Evolutionary conservation across 1,140 invertebrate species (phyloP), one percentile per base, ranked within the genome.

Genomic region (Hestina assimilis): DNA sequence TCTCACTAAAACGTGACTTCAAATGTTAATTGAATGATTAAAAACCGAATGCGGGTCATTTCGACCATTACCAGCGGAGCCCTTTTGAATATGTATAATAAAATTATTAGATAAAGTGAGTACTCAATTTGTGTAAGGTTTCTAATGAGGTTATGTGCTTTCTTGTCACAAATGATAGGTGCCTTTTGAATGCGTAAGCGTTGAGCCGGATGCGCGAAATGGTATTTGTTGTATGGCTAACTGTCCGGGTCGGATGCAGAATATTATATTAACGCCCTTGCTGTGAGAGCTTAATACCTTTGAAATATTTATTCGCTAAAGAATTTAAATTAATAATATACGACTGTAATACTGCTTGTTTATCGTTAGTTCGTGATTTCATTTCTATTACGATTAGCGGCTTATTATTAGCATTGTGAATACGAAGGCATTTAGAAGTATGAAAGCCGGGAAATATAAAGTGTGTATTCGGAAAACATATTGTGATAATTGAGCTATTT

Each of bases 81-180:
- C 82, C 83, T 85, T 88, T 88, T 88, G 85, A 88, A 88, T 88
- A 86, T 85, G 85, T 88, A 88, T 86, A 88, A 77, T 85, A 86
- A 83, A 80, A 86, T 88, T 88, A 88, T 86, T 88, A 85, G 82
- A 86, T 87, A 79, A 80, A 83, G 66, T 80, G 73, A 64, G 66
- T 63, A 68, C 67, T 83, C 82, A 86, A 83, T 85, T 86, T 88
- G 84, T 81, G 77, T 79, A 72, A 79, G 81, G 74, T 82, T 84
- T 83, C 78, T 88, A 88, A 88, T 88, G 76, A 83, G 84, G 85
- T 84, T 88, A 83, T 88, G 83, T 73, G 83, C 85, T 86, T 86
- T 82, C 83, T 83, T 83, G 83, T 86, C 85, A 86, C 83, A 88
- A 77, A 75, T 83, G 70, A 68, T 66, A 66, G 54, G 70, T 69